Conservation (phyloP, 2,888 invertebrate species). For the Cryptocheilus praepositus region DNA sequence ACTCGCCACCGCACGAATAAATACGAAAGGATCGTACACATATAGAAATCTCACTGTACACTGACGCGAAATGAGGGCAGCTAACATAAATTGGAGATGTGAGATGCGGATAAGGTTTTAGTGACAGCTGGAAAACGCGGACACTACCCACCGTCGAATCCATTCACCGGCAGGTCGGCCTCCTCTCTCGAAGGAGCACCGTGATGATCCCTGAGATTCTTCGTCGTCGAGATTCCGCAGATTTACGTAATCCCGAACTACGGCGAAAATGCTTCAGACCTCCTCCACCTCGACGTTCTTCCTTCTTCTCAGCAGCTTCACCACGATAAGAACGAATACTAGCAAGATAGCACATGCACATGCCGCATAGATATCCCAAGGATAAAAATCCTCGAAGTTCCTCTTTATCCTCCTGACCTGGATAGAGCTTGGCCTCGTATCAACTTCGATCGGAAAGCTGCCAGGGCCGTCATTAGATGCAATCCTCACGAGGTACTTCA, state of each 20-base stretch:
- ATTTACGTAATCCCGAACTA: not conserved
- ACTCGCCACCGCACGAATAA: no score
- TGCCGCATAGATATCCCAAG: slow-evolving; percentile 59
- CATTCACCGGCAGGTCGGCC: no score
- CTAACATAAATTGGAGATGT: no score
- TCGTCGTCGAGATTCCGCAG: slow-evolving; percentile 4
- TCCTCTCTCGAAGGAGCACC: no score
- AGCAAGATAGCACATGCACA: slow-evolving; percentile 49
- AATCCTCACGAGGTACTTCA: slow-evolving; percentile 69
- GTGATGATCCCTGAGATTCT: slow-evolving; percentile 1
- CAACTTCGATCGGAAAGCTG: slow-evolving; percentile 71
- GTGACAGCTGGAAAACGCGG: no score
- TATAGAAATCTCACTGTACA: no score
- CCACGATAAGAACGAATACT: slow-evolving; percentile 40
- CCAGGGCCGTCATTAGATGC: slow-evolving; percentile 72
- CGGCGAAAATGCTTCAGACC: slow-evolving; percentile 31
- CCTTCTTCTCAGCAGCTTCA: slow-evolving; percentile 48
- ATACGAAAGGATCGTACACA: no score
- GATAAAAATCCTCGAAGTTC: slow-evolving; percentile 48
- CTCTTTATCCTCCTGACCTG: slow-evolving; percentile 60
- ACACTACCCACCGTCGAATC: no score
- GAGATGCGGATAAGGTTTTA: no score
- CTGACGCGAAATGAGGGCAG: no score
- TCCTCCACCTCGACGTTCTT: slow-evolving; percentile 54
- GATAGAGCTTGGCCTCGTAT: slow-evolving; percentile 62